Conservation (phyloP, 1,140 invertebrate genomes). For the Onthophagus taurus region DNA sequence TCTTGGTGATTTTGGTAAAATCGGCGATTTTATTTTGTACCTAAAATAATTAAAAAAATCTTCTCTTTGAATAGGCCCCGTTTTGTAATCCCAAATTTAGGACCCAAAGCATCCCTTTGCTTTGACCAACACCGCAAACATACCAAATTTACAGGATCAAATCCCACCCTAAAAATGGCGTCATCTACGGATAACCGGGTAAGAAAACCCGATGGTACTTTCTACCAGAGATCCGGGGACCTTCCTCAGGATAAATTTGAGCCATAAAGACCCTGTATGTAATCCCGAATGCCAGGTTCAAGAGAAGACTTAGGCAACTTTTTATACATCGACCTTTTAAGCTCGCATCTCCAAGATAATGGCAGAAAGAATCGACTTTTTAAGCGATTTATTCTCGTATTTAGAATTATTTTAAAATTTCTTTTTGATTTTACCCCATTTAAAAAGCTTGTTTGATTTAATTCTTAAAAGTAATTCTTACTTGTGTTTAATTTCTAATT, state of each 20-base stretch:
- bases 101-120: conserved; percentile 22
- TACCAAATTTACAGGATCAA: conserved; percentile 17
- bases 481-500: conserved; percentile 25
- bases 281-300: conserved; percentile 22
- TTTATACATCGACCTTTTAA: not conserved
- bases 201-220: conserved; percentile 23
- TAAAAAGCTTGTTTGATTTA: no score
- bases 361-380: no score
- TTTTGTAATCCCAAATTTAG: conserved; percentile 19
- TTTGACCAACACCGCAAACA: conserved; percentile 23
- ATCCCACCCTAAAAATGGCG: conserved; percentile 6
- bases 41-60: conserved; percentile 23
- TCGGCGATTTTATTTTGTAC: conserved; percentile 27
- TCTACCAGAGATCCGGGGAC: conserved; percentile 28
- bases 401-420: no score
- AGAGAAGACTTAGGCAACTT: conserved; percentile 13
- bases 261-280: conserved; percentile 18
- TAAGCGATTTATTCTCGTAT: no score
- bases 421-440: no score
- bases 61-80: conserved; percentile 24
- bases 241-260: conserved; percentile 20
- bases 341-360: no score
- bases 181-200: conserved; percentile 17
- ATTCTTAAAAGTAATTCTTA: conserved; percentile 15
- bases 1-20: conserved; percentile 21